Percentiles rank a stretch among this genome's conserved stretches.
phyloP scores from a whole-genome alignment of 1,140 invertebrate species.

The Drosophila aff. region DNA sequence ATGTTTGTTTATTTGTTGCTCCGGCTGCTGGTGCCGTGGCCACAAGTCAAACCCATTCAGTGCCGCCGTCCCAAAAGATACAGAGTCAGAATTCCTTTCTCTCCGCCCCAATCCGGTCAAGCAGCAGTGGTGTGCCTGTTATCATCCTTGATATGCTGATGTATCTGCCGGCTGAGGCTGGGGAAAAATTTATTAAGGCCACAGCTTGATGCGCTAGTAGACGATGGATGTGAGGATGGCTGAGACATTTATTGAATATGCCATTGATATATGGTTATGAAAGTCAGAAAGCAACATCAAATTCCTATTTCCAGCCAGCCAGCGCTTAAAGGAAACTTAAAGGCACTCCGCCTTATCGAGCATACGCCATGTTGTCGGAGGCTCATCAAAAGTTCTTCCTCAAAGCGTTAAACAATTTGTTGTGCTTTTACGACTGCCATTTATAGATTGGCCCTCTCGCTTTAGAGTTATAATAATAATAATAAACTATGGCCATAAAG shows the following conservation, averaged over 20 bases:
- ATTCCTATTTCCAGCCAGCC: conserved; percentile 22
- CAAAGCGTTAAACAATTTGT: conserved; percentile 59
- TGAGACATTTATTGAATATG: conserved; percentile 73
- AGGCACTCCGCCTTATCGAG: conserved; percentile 4
- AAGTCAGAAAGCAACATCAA: conserved; percentile 41
- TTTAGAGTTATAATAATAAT: conserved; percentile 34
- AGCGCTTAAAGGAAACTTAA: conserved; percentile 22
- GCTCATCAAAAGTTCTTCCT: conserved; percentile 30
- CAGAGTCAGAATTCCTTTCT: conserved; percentile 36
- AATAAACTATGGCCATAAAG: conserved; percentile 49
- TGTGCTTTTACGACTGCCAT: conserved; percentile 48
- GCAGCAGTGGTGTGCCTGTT: conserved; percentile 32
- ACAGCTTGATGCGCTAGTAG: conserved; percentile 59
- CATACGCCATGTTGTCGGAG: conserved; percentile 41
- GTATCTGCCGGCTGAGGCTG: conserved; percentile 43
- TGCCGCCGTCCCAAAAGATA: conserved; percentile 51
- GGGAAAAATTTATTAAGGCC: conserved; percentile 71
- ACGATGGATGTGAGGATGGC: conserved; percentile 46
- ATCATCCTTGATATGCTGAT: conserved; percentile 69
- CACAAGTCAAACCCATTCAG: conserved; percentile 63
- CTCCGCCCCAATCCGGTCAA: conserved; percentile 53
- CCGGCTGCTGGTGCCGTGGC: conserved; percentile 32
- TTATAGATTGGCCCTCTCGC: conserved; percentile 39
- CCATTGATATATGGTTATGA: conserved; percentile 74
- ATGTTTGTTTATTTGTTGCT: conserved; percentile 77